Evolutionary conservation across 53 echinoderm and acorn worm species (phyloP).

Genomic region (Crossaster papposus): DNA sequence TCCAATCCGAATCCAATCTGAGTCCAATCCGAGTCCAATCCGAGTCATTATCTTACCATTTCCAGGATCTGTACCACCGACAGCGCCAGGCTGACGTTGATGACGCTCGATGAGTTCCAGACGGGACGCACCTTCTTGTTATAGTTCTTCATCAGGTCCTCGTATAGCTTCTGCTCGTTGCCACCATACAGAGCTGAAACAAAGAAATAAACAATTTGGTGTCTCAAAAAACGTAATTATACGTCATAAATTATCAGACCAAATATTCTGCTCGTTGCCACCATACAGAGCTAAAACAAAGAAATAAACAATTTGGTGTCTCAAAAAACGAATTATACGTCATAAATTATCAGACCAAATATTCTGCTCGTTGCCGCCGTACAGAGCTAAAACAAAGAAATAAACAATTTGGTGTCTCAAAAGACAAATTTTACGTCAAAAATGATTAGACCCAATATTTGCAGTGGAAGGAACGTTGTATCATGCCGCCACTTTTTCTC

Average conservation of each 20-base stretch:
- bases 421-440: too few relatives aligned
- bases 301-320: not conserved
- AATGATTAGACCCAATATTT: slow-evolving; percentile 17
- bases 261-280: slow-evolving; percentile 89
- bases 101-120: slow-evolving; percentile 87
- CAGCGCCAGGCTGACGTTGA: slow-evolving; percentile 80
- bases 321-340: too few relatives aligned
- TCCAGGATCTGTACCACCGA: slow-evolving; percentile 91
- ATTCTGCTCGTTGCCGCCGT: slow-evolving; percentile 97
- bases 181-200: slow-evolving; percentile 90
- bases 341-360: too few relatives aligned
- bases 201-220: not conserved
- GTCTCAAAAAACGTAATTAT: too few relatives aligned
- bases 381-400: slow-evolving; percentile 69
- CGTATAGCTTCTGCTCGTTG: slow-evolving; percentile 94
- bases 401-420: not conserved
- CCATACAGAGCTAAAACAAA: slow-evolving; percentile 83
- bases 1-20: not conserved
- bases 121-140: slow-evolving; percentile 95
- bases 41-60: slow-evolving; percentile 86
- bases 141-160: slow-evolving; percentile 84
- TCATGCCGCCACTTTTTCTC: too few relatives aligned
- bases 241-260: too few relatives aligned
- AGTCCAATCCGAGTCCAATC: too few relatives aligned
- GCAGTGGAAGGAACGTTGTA: too few relatives aligned